phyloP scores from a whole-genome alignment of 2,113 vertebrate genomes.

The Burhinus bistriatus region DNA sequence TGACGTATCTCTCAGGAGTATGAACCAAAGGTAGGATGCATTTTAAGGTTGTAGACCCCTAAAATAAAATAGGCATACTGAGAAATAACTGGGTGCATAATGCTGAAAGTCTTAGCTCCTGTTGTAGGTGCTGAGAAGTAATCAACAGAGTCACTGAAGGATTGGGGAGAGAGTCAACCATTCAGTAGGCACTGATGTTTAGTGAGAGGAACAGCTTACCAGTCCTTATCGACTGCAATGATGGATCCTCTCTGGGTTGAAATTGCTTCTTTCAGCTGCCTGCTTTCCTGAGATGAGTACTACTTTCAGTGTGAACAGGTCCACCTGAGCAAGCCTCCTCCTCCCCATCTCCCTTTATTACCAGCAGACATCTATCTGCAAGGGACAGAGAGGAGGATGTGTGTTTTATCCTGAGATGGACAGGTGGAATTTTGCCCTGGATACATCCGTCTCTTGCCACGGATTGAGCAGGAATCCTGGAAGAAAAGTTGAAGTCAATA shows the following conservation, averaged over 20 bases:
- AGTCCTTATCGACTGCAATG: neutral
- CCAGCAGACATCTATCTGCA: neutral
- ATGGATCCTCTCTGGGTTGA: neutral
- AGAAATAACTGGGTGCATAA: neutral
- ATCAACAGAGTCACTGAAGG: neutral
- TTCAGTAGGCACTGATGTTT: neutral
- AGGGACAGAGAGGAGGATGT: neutral
- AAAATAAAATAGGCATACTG: neutral
- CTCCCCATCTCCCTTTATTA: neutral
- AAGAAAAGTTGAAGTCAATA: neutral
- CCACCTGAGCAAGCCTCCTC: neutral
- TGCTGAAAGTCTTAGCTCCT: neutral
- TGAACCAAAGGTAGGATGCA: neutral
- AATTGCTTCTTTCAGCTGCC: neutral
- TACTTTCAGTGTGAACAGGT: neutral
- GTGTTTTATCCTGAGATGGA: neutral
- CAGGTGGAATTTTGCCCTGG: neutral
- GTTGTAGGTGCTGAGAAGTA: neutral
- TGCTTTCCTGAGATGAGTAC: neutral
- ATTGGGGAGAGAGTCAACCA: neutral
- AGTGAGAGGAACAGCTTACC: neutral
- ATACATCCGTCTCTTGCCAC: neutral
- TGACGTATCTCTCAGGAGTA: neutral
- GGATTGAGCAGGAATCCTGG: neutral
- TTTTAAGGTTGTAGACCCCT: neutral